Base-by-base conservation (phyloP, 2,113 vertebrate genomes). In the Indri indri region DNA sequence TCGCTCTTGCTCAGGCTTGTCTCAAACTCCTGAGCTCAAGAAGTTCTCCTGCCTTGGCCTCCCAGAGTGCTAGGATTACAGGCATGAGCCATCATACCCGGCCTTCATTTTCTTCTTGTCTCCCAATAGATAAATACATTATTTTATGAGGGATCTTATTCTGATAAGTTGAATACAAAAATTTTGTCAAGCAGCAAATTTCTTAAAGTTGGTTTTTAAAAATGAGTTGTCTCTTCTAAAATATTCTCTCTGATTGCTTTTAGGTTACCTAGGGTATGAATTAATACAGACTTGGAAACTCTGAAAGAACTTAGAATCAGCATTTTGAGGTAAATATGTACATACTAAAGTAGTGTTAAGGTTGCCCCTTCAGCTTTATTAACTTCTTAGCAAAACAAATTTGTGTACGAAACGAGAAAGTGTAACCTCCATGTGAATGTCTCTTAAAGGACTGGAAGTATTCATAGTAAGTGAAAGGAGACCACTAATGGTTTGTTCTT, bases 201-300 rank as follows among this genome's bases (percentile, higher is more conserved):
- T 98, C 91, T 97, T 98, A 96, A 97, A 96, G 66, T 91, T 95
- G 95, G 45, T 96, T 98, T 98, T 98, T 89, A 98, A 98, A 96
- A 85, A 87, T 83, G 85, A 94, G 88, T 95, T 96, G 30, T 96
- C 92, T 98, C 96, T 98, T 98, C 96, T 98, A 97, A 98, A 98
- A 97, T 98, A 89, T 96, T 98, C 94, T 98, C 92, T 98, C 96
- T 96, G 88, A 97, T 98, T 98, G 96, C 79, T 98, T 99, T 97
- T 98, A 98, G 98, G 98, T 98, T 98, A 98, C 98, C 97, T 99
- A 98, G 98, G 97, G 97, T 97, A 94, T 99, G 98, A 98, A 98
- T 98, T 98, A 98, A 98, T 98, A 97, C 98, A 98, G 98, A 92
- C 98, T 98, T 98, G 98, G 98, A 98, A 98, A 98, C 98, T 98